Evolutionary conservation across 1,140 invertebrate species (phyloP).

Genomic region (Drosophila simulans): DNA sequence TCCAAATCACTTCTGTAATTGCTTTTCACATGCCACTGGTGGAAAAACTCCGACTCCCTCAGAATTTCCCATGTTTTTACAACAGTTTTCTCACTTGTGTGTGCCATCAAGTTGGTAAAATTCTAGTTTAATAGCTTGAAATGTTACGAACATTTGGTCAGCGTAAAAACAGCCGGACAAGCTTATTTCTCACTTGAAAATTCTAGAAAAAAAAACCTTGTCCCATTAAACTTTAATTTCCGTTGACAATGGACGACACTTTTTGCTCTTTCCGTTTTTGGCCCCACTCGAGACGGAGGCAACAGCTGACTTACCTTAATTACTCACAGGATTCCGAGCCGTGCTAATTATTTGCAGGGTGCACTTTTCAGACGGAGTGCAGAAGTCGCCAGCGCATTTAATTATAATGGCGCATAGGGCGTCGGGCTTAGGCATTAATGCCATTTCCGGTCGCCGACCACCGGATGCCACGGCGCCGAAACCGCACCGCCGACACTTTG

Average conservation of each 20-base stretch:
- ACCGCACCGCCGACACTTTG: conserved; percentile 23
- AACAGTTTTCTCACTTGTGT: conserved; percentile 29
- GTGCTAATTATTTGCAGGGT: conserved; percentile 76
- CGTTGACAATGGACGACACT: conserved; percentile 45
- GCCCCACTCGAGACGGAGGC: conserved; percentile 17
- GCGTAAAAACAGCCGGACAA: conserved; percentile 36
- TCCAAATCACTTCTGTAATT: conserved; percentile 51
- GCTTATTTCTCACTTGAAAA: conserved; percentile 29
- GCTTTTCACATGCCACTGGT: conserved; percentile 41
- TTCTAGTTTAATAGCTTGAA: conserved; percentile 58
- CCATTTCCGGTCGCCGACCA: conserved; percentile 66
- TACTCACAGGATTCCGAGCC: conserved; percentile 65
- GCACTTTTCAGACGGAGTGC: conserved; percentile 24
- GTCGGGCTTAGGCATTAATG: conserved; percentile 70
- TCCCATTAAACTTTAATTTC: conserved; percentile 73
- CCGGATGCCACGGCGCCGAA: conserved; percentile 11
- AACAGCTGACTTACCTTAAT: conserved; percentile 81
- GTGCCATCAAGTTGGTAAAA: conserved; percentile 43
- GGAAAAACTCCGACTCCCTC: conserved; percentile 6
- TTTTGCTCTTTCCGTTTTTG: conserved; percentile 25
- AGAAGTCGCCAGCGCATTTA: conserved; percentile 59
- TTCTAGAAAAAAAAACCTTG: conserved; percentile 28
- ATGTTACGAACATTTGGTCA: conserved; percentile 44
- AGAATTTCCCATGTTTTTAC: conserved; percentile 35
- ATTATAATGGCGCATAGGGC: conserved; percentile 60